Base-by-base conservation (phyloP, 2,797 vertebrate genomes). In the Halcyon leucocephala region DNA sequence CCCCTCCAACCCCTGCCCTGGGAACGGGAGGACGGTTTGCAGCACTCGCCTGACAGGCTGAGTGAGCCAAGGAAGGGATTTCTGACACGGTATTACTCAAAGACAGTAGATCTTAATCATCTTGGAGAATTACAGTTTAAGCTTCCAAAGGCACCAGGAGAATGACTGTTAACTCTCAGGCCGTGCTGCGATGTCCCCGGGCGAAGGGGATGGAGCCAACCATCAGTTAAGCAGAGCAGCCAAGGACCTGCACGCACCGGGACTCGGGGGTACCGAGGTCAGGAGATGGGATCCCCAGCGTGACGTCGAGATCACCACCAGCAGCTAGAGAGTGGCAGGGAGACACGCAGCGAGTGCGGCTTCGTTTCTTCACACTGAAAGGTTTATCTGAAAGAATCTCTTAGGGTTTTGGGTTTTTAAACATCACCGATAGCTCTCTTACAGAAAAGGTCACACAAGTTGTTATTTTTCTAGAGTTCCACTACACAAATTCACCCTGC, bases 111-210 rank as follows among this genome's bases (percentile, higher is more conserved):
- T 58, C 49, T 54, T 18, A 31, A 80, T 49, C 39, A 76, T 17
- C 69, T 57, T n/a, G 26, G 71, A 58, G 65, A 71, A 41, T 35
- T 39, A 33, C 52, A 64, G 46, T 39, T 61, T 24, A 44, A 85
- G 35, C 74, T 64, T 41, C 39, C 44, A 57, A 31, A 72, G 55
- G 49, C 55, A 35, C 39, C 13, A 24, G 67, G 37, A 54, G 61
- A 64, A 22, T 0, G 18, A 42, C 3, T n/a, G 49, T 41, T 24
- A 33, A 10, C 33, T 28, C 83, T 28, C 37, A 37, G 78, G 5
- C 1, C 18, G 37, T 55, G 19, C 20, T 17, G 6, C 3, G 26
- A 21, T 1, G 12, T 2, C 2, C 24, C 7, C 46, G 3, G n/a
- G 35, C 2, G 44, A 28, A 1, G 16, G 61, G 49, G 61, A 46